A percentile compares a stretch with the other conserved stretches of the same genome.
Conservation (phyloP, 1,140 invertebrate species). For the Leptinotarsa undecemlineata region DNA sequence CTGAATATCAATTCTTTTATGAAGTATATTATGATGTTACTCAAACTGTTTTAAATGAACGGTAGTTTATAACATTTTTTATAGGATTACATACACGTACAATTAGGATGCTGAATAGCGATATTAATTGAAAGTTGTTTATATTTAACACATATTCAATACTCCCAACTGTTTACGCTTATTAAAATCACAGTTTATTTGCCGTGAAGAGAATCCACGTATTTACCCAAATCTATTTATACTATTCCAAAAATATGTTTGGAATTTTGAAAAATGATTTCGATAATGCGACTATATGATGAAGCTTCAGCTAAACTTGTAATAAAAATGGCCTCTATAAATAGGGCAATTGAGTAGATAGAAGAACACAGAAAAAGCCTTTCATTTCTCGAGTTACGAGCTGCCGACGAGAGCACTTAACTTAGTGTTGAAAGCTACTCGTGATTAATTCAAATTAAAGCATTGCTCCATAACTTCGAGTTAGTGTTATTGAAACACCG, state of each 20-base stretch:
- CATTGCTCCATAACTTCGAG: slow-evolving; percentile 25
- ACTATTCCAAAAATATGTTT: slow-evolving; percentile 36
- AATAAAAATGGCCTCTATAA: slow-evolving; percentile 41
- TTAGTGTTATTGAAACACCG: background rate
- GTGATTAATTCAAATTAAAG: slow-evolving; percentile 32
- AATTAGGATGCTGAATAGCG: background rate
- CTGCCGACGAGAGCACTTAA: slow-evolving; percentile 48
- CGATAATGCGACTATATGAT: slow-evolving; percentile 42
- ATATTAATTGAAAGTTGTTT: background rate
- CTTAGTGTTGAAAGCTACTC: slow-evolving; percentile 34
- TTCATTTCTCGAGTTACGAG: slow-evolving; percentile 43
- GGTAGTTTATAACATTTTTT: too few species aligned
- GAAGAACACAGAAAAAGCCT: slow-evolving; percentile 29
- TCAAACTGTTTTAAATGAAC: too few species aligned
- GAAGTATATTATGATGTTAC: too few species aligned
- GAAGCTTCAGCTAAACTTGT: slow-evolving; percentile 33
- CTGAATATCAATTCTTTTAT: too few species aligned
- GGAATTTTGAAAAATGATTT: slow-evolving; percentile 43
- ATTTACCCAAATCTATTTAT: slow-evolving; percentile 42
- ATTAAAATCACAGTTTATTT: slow-evolving; percentile 33
- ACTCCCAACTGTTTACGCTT: background rate
- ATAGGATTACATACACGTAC: too few species aligned
- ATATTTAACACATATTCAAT: slow-evolving; percentile 15
- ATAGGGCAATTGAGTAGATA: slow-evolving; percentile 38
- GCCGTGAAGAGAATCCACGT: slow-evolving; percentile 28